Evolutionary conservation across 2,888 invertebrate genomes (phyloP).

Genomic region (Eurois occulta): DNA sequence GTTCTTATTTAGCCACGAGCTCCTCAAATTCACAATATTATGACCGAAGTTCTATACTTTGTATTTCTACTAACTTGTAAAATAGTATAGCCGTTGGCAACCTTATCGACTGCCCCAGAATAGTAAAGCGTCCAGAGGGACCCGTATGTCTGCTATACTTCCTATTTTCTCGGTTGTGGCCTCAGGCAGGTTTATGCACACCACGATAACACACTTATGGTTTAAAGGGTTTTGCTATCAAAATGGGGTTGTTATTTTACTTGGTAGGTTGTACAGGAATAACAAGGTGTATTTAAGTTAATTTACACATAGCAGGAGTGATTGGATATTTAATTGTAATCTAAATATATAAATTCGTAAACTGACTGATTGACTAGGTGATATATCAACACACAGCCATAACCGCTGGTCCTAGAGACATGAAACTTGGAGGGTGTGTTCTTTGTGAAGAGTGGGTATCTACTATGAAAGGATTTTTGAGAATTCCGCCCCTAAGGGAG

Average conservation of each 20-base stretch:
- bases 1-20: too few species aligned
- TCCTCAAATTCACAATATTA: neutral
- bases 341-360: too few species aligned
- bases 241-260: neutral
- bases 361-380: too few species aligned
- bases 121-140: conserved; percentile 23
- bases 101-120: conserved; percentile 23
- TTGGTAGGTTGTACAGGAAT: neutral
- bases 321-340: too few species aligned
- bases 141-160: conserved; percentile 1
- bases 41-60: neutral
- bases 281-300: neutral
- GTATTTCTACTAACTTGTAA: conserved; percentile 14
- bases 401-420: too few species aligned
- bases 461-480: too few species aligned
- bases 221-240: neutral
- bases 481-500: too few species aligned
- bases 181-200: neutral
- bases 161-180: conserved; percentile 22
- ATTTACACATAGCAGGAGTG: too few species aligned
- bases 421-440: too few species aligned
- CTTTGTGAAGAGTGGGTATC: too few species aligned
- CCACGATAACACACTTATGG: neutral
- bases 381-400: too few species aligned
- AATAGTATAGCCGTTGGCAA: conserved; percentile 1